phyloP scores from a whole-genome alignment of 2,113 vertebrate genomes.

The Corydoras maculifer region DNA sequence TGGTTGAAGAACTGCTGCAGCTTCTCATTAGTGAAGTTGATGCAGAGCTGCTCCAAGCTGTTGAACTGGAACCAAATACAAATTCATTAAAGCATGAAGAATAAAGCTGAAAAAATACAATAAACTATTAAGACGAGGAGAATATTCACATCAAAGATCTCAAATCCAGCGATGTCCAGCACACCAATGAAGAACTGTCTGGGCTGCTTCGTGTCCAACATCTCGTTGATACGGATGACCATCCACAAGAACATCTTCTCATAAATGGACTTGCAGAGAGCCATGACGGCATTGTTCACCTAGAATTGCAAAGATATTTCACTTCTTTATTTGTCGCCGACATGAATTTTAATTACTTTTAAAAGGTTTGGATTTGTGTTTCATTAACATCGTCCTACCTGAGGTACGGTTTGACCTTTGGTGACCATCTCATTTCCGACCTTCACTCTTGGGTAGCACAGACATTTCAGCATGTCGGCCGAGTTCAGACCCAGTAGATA shows the following conservation, averaged over 20 bases:
- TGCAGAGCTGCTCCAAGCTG: constrained; percentile 81
- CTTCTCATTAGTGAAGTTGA: constrained; percentile 86
- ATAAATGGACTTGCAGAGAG: constrained; percentile 61
- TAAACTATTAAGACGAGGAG: no score
- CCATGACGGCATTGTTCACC: constrained; percentile 59
- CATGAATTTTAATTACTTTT: no score
- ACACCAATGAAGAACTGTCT: constrained; percentile 65
- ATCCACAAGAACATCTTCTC: constrained; percentile 71
- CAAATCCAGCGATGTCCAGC: constrained; percentile 69
- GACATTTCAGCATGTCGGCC: constrained; percentile 39
- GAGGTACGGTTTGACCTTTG: constrained; percentile 44
- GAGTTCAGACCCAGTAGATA: constrained; percentile 46
- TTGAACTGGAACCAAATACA: constrained; percentile 62
- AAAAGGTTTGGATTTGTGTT: no score
- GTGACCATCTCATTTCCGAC: constrained; percentile 44
- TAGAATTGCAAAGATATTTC: constrained; percentile 8
- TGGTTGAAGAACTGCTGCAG: constrained; percentile 86
- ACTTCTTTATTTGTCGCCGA: no score
- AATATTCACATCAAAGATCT: constrained; percentile 65
- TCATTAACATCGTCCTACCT: constrained; percentile 15
- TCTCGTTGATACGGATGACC: constrained; percentile 64
- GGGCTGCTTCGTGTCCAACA: constrained; percentile 62
- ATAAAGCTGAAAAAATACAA: no score
- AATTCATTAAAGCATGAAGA: no score
- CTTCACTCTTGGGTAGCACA: constrained; percentile 43